A percentile compares a stretch with the other conserved stretches of the same genome.
phyloP scores from a whole-genome alignment of 2,888 invertebrate genomes.

The Dicyrtomina minuta region DNA sequence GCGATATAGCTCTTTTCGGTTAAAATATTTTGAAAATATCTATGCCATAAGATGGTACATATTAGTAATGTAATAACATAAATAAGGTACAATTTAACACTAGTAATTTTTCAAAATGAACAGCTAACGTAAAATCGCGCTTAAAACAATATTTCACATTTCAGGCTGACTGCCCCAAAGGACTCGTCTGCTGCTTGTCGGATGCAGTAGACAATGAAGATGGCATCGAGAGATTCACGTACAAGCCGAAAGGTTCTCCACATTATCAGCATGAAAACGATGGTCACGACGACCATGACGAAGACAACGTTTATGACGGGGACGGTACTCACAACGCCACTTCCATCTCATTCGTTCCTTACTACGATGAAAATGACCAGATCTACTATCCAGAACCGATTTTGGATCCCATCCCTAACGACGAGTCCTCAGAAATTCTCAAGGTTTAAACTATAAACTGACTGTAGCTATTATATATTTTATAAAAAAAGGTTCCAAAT shows the following conservation, averaged over 20 bases:
- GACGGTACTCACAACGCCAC: neutral
- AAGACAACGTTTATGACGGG: neutral
- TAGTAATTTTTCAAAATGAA: neutral
- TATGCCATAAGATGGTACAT: too few species aligned
- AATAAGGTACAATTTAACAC: too few species aligned
- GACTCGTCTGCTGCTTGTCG: constrained; percentile 39
- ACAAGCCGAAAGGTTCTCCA: neutral
- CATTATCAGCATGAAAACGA: neutral
- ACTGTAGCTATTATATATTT: neutral
- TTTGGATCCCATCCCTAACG: constrained; percentile 30
- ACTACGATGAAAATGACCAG: constrained; percentile 1
- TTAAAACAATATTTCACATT: neutral
- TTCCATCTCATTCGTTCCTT: neutral
- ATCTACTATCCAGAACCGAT: constrained; percentile 31
- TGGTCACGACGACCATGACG: neutral
- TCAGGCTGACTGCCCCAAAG: constrained; percentile 44
- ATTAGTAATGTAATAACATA: too few species aligned
- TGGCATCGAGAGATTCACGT: neutral
- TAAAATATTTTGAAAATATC: too few species aligned
- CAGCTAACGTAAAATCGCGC: neutral
- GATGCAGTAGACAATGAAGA: constrained; percentile 21
- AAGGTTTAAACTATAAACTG: constrained; percentile 13
- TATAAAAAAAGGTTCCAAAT: constrained; percentile 1
- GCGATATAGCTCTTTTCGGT: too few species aligned
- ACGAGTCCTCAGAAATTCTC: constrained; percentile 25